phyloP scores from a whole-genome alignment of 2,888 invertebrate species.

The Ochropacha duplaris region DNA sequence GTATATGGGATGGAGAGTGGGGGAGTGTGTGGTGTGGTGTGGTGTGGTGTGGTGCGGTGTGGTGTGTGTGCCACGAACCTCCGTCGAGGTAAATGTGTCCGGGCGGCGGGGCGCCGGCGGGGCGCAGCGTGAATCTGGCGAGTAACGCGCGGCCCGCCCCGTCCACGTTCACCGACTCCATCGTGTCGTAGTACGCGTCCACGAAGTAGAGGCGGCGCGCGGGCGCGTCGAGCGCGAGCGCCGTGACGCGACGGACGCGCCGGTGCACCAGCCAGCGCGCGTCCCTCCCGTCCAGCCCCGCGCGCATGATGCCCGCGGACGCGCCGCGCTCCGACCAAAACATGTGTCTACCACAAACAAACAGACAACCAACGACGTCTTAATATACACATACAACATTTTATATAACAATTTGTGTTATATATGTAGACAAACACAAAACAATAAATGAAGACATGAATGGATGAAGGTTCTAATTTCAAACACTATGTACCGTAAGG shows the following conservation, averaged over 20 bases:
- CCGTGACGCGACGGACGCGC: constrained; percentile 88
- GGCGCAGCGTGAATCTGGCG: constrained; percentile 45
- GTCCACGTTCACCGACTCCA: constrained; percentile 87
- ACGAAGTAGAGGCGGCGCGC: constrained; percentile 91
- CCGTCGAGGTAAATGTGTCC: constrained; percentile 21
- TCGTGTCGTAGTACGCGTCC: constrained; percentile 89
- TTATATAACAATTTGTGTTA: too few relatives aligned
- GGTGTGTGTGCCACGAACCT: too few relatives aligned
- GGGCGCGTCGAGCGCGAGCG: constrained; percentile 89
- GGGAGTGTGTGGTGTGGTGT: too few relatives aligned
- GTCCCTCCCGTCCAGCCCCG: constrained; percentile 85
- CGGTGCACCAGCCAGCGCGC: constrained; percentile 80
- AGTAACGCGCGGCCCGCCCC: constrained; percentile 84
- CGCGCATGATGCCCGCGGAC: constrained; percentile 84
- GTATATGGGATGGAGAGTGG: too few relatives aligned
- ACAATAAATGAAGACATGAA: too few relatives aligned
- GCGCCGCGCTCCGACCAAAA: constrained; percentile 90
- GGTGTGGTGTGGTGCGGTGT: too few relatives aligned
- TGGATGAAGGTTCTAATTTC: too few relatives aligned
- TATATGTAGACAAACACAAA: too few relatives aligned
- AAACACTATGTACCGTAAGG: too few relatives aligned
- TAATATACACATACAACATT: too few relatives aligned
- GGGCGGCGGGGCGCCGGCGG: constrained; percentile 18
- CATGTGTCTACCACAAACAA: constrained; percentile 73
- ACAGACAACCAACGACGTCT: too few relatives aligned